These are phyloP conservation scores for Subacronicta megacephala DNA, from an alignment of 2,888 invertebrate genomes.

Conservation along the genomic window DNA sequence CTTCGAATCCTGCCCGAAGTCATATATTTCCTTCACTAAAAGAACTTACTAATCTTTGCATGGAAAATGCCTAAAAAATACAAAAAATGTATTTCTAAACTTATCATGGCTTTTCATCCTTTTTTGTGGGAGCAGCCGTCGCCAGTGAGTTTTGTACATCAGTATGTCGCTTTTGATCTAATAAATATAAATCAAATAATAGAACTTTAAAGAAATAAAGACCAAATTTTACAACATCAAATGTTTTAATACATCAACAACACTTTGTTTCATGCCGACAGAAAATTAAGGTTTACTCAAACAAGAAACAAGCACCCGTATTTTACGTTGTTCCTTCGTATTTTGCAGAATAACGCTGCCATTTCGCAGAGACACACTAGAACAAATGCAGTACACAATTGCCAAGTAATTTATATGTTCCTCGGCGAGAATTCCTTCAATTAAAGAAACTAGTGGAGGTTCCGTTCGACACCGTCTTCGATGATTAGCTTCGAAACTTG, in stretches of 20 bases:
- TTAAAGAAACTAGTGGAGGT: constrained; percentile 52
- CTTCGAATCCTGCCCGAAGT: too few relatives aligned
- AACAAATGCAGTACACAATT: constrained; percentile 59
- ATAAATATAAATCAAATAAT: too few relatives aligned
- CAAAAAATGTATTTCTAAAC: too few relatives aligned
- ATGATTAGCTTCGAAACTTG: constrained; percentile 32
- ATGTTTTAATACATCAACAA: neutral
- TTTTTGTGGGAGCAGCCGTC: too few relatives aligned
- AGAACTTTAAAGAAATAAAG: too few relatives aligned
- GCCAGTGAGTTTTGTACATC: too few relatives aligned
- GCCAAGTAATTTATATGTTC: constrained; percentile 60
- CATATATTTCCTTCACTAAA: too few relatives aligned
- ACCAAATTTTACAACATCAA: neutral
- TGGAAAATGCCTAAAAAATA: too few relatives aligned
- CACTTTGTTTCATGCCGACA: constrained; percentile 8
- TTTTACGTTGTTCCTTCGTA: constrained; percentile 37
- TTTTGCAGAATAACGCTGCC: constrained; percentile 39
- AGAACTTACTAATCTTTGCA: too few relatives aligned
- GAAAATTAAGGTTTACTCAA: constrained; percentile 32
- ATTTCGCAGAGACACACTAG: constrained; percentile 39
- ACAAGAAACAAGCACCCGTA: constrained; percentile 18
- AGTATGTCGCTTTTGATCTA: too few relatives aligned
- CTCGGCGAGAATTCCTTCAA: constrained; percentile 51
- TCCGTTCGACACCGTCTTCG: constrained; percentile 23
- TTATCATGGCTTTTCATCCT: too few relatives aligned